Evolutionary conservation across 2,113 vertebrate genomes (phyloP).

Genomic region (Serranochromis macrocephalus): DNA sequence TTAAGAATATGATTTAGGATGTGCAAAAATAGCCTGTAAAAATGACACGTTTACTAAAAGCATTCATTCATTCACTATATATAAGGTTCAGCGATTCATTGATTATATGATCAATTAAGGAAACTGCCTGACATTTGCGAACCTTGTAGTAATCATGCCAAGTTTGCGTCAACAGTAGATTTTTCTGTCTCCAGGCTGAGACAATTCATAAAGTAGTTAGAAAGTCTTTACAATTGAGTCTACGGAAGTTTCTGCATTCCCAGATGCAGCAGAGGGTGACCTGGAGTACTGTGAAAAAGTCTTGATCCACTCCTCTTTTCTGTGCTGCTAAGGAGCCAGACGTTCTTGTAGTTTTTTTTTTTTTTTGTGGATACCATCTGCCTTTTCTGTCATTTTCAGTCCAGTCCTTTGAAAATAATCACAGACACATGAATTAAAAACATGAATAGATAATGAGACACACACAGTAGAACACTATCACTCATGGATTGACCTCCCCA

Average conservation of each 20-base stretch:
- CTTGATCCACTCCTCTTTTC: not conserved
- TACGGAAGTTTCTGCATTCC: not conserved
- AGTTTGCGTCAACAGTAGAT: constrained; percentile 16
- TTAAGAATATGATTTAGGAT: not conserved
- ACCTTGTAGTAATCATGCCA: constrained; percentile 1
- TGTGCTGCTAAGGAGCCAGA: not conserved
- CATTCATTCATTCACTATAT: not conserved
- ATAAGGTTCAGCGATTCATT: not conserved
- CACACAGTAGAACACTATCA: not conserved
- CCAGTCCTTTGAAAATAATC: not conserved
- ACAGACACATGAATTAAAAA: not conserved
- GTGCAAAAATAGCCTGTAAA: not conserved
- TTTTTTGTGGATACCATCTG: not conserved
- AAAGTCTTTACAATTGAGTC: not conserved
- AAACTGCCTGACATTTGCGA: constrained; percentile 7
- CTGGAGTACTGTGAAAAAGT: not conserved
- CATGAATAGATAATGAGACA: not conserved
- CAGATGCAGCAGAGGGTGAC: not conserved
- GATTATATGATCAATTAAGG: constrained; percentile 20
- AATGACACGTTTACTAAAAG: not conserved
- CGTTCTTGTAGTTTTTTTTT: not conserved
- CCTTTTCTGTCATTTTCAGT: not conserved
- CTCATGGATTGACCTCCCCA: not conserved
- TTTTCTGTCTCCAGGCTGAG: not conserved
- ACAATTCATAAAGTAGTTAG: not conserved